A percentile compares a stretch with the other conserved stretches of the same genome.
phyloP scores from a whole-genome alignment of 1,140 invertebrate species.

The Orussus abietinus region DNA sequence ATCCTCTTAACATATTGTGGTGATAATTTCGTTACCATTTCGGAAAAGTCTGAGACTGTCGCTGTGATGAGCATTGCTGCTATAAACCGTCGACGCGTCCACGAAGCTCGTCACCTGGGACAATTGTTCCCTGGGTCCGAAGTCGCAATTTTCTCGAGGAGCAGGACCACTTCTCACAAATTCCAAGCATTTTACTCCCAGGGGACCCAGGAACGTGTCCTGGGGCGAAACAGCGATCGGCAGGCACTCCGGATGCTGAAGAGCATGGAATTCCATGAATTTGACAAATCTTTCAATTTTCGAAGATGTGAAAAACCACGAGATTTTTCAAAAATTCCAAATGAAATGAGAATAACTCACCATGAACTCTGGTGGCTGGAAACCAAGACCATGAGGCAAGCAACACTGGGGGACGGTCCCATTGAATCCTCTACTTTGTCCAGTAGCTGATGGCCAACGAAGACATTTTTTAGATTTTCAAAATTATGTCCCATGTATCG shows the following conservation, averaged over 20 bases:
- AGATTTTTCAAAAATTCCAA: not conserved
- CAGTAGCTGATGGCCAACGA: slow-evolving; percentile 45
- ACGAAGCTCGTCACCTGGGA: slow-evolving; percentile 84
- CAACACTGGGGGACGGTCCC: slow-evolving; percentile 78
- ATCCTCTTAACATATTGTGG: too few species aligned
- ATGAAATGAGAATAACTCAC: slow-evolving; percentile 40
- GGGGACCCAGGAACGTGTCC: slow-evolving; percentile 68
- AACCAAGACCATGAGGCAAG: slow-evolving; percentile 58
- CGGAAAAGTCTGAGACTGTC: slow-evolving; percentile 69
- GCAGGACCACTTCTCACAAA: slow-evolving; percentile 70
- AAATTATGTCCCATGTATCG: not conserved
- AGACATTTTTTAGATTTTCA: not conserved
- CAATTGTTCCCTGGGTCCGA: slow-evolving; percentile 71
- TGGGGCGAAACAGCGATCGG: slow-evolving; percentile 69
- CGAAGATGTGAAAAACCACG: not conserved
- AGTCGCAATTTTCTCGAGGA: slow-evolving; percentile 64
- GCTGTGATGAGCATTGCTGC: slow-evolving; percentile 74
- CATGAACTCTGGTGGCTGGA: slow-evolving; percentile 60
- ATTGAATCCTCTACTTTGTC: slow-evolving; percentile 67
- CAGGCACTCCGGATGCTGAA: slow-evolving; percentile 76
- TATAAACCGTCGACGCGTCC: slow-evolving; percentile 90
- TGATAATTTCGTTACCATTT: too few species aligned
- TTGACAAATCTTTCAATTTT: slow-evolving; percentile 3
- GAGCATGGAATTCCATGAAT: not conserved
- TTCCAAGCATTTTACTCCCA: slow-evolving; percentile 71